Evolutionary conservation across 2,888 invertebrate genomes (phyloP), one percentile per base, ranked within the genome.

Genomic region (Ecliptopera silaceata): DNA sequence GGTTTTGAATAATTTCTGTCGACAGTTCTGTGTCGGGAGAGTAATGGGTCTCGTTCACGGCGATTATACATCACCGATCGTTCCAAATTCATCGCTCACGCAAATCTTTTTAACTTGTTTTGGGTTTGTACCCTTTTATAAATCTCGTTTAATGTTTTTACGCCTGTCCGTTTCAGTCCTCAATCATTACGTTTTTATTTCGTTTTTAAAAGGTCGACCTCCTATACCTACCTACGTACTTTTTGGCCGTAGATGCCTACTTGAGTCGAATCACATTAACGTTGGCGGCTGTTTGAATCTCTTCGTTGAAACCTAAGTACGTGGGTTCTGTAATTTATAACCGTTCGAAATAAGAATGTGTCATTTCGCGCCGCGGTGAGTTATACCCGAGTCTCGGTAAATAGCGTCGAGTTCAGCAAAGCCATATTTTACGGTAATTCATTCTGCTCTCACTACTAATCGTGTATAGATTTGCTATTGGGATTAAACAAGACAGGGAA

Each of bases 41-140:
- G 75, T 80, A 80, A 84, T 84, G 81, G 78, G 73, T 73, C 70
- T 77, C 44, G 43, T 44, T 38, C 36, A 2, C 38, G 3, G 44
- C 31, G 12, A 18, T 78, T 75, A 71, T 77, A 77, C 72, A 79
- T 80, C 75, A 74, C 73, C 69, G 66, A 38, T 39, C 70, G 66
- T 55, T 63, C 64, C 69, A 71, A 75, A 76, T 75, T 73, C 79
- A 80, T 79, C 77, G 74, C 72, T 75, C 74, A 72, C 69, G 61
- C 64, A 63, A 63, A 60, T 63, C 63, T 76, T 76, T 77, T 77
- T 72, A 65, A 54, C 64, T 66, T 79, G 68, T 71, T 75, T 74
- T 72, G 64, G 54, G 54, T 65, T 61, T 65, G 66, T 61, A 60
- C 51, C 48, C 48, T 44, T 51, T 57, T 58, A 36, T 18, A 42